Conservation (phyloP, 1,140 invertebrate species). For the Aphelinus atriplicis region DNA sequence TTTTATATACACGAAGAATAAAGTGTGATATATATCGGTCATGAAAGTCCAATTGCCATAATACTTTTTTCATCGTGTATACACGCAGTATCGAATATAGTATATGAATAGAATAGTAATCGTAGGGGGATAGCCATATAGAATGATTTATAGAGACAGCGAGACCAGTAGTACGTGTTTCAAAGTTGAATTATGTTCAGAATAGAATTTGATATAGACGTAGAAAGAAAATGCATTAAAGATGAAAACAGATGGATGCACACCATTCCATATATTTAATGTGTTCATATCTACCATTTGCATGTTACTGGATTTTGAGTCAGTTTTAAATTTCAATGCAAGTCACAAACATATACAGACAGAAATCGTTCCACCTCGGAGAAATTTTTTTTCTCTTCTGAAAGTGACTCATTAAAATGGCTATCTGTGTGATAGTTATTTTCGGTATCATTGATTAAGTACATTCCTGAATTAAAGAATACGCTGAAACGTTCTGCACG, state of each 20-base stretch:
- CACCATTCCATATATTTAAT: neutral
- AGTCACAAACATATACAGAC: no score
- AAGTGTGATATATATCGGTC: no score
- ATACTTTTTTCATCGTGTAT: conserved; percentile 10
- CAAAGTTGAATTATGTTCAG: conserved; percentile 2
- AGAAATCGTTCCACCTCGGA: no score
- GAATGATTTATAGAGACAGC: neutral
- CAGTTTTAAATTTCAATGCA: no score
- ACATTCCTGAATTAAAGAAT: no score
- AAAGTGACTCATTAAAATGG: no score
- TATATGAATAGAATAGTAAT: neutral
- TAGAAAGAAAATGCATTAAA: conserved; percentile 11
- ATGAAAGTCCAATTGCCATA: no score
- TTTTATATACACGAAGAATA: no score
- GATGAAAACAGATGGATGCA: conserved; percentile 5
- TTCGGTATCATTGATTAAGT: no score
- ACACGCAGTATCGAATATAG: neutral
- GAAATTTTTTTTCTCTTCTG: no score
- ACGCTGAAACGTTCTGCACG: no score
- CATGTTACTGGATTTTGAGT: neutral
- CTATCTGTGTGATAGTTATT: no score
- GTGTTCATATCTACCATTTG: conserved; percentile 13
- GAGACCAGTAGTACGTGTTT: neutral
- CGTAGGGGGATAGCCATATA: neutral
- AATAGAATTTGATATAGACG: conserved; percentile 7